phyloP scores from a whole-genome alignment of 2,113 vertebrate species.

The Ibidorhyncha struthersii region DNA sequence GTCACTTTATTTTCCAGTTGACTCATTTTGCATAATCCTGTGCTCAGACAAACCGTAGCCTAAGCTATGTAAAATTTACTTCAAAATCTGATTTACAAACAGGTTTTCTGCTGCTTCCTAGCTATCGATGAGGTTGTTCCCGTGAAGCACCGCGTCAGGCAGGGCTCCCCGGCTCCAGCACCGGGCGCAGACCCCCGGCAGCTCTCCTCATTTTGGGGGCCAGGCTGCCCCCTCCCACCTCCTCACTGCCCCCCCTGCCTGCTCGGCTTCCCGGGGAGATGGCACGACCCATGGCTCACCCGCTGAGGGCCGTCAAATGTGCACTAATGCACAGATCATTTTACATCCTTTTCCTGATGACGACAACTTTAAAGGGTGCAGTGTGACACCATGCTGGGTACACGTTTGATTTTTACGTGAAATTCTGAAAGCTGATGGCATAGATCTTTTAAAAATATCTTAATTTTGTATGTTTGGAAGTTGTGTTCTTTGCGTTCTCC shows the following conservation, averaged over 20 bases:
- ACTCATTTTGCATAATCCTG: conserved; percentile 26
- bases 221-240: neutral
- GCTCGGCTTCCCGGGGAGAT: neutral
- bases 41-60: neutral
- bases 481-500: neutral
- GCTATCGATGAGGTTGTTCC: neutral
- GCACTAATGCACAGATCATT: accelerated
- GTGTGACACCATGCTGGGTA: neutral
- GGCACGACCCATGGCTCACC: neutral
- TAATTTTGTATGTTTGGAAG: neutral
- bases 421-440: neutral
- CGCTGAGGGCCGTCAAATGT: accelerated
- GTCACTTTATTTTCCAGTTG: conserved; percentile 52
- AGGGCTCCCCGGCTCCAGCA: neutral
- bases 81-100: neutral
- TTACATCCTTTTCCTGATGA: accelerated
- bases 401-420: accelerated
- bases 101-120: neutral
- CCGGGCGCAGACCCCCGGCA: accelerated
- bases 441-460: neutral
- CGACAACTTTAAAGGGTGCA: neutral
- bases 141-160: accelerated
- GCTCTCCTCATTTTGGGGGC: neutral
- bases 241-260: accelerated
- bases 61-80: neutral